These are phyloP conservation scores for Lycaena phlaeas DNA, from an alignment of 2,888 invertebrate genomes.

Conservation along the genomic window DNA sequence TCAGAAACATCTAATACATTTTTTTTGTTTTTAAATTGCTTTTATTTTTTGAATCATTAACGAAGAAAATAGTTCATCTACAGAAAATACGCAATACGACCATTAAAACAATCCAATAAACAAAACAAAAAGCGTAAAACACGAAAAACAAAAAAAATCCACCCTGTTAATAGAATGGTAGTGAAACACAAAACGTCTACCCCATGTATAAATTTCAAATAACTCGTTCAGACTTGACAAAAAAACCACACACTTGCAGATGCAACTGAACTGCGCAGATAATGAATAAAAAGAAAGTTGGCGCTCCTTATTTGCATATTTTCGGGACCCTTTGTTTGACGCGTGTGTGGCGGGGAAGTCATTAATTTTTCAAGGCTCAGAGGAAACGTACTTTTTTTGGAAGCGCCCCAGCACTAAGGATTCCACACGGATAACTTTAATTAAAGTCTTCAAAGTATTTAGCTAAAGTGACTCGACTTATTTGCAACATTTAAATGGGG, in stretches of 20 bases:
- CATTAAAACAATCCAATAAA: no score
- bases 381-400: slow-evolving; percentile 41
- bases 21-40: no score
- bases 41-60: no score
- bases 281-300: slow-evolving; percentile 46
- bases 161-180: no score
- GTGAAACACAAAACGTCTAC: no score
- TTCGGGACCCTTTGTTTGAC: slow-evolving; percentile 53
- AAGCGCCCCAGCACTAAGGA: slow-evolving; percentile 19
- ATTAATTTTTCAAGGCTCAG: slow-evolving; percentile 48
- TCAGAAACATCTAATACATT: no score
- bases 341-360: slow-evolving; percentile 54
- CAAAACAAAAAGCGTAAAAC: no score
- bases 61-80: no score
- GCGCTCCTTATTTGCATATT: slow-evolving; percentile 47
- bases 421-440: slow-evolving; percentile 10
- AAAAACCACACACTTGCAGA: slow-evolving; percentile 7
- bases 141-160: no score
- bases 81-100: no score
- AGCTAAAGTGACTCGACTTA: slow-evolving; percentile 9
- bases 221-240: slow-evolving; percentile 7
- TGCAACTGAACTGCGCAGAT: slow-evolving; percentile 9
- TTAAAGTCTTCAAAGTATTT: slow-evolving; percentile 5
- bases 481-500: slow-evolving; percentile 6
- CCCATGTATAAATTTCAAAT: slow-evolving; percentile 3